Conservation (phyloP, 2,113 vertebrate species). For the Neogale vison region DNA sequence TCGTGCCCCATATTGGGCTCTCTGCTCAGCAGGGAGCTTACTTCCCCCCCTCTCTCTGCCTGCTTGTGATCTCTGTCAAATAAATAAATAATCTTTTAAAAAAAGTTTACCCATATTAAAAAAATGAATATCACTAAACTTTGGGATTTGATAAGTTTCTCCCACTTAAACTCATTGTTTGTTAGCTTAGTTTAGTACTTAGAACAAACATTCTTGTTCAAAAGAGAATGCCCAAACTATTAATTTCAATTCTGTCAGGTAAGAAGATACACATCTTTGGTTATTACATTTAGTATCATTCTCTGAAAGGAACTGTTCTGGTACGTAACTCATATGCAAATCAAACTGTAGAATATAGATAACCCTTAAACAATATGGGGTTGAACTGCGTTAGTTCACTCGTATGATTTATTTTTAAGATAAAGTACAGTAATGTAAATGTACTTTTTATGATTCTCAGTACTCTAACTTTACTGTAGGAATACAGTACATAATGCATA, state of each 20-base stretch:
- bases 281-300: not conserved
- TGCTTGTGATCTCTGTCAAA: too few relatives aligned
- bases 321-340: not conserved
- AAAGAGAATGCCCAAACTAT: not conserved
- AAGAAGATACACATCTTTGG: not conserved
- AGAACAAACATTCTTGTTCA: not conserved
- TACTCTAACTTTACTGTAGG: not conserved
- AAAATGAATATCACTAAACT: not conserved
- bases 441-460: not conserved
- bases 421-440: not conserved
- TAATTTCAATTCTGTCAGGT: not conserved
- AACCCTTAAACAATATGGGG: not conserved
- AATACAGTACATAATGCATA: not conserved
- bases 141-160: not conserved
- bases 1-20: rapidly evolving
- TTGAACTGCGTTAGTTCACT: not conserved
- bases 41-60: too few relatives aligned
- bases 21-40: too few relatives aligned
- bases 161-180: not conserved
- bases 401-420: not conserved
- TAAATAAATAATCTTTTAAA: too few relatives aligned
- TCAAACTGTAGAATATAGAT: not conserved
- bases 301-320: not conserved
- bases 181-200: not conserved
- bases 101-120: not conserved